phyloP scores from a whole-genome alignment of 2,888 invertebrate genomes.

The Sarcophaga subvicina region DNA sequence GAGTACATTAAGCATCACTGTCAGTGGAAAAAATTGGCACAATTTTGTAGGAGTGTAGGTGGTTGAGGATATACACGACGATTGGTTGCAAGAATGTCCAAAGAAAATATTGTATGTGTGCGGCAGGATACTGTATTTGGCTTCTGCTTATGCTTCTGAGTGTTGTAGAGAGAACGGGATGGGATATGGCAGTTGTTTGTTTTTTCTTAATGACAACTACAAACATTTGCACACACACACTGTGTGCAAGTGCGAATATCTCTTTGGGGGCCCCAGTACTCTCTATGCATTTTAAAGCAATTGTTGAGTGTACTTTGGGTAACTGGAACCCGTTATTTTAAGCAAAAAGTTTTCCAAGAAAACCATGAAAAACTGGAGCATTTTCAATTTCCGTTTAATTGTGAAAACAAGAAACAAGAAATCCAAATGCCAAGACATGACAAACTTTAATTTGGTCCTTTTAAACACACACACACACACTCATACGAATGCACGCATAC shows the following conservation, averaged over 20 bases:
- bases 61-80: background rate
- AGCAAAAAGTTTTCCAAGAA: background rate
- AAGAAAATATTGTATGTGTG: background rate
- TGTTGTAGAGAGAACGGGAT: too few relatives aligned
- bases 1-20: background rate
- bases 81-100: background rate
- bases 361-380: background rate
- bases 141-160: background rate
- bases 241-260: too few relatives aligned
- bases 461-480: background rate
- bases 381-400: constrained; percentile 48
- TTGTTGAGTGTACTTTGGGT: background rate
- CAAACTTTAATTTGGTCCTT: background rate
- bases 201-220: constrained; percentile 19
- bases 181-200: constrained; percentile 12
- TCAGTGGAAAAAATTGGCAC: too few relatives aligned
- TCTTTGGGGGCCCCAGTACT: constrained; percentile 12
- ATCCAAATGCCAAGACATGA: background rate
- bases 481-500: background rate
- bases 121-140: background rate
- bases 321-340: background rate
- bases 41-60: too few relatives aligned
- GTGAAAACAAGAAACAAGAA: background rate
- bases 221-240: background rate
- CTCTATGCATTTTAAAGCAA: constrained; percentile 38